A percentile compares a stretch with the other conserved stretches of the same genome.
Evolutionary conservation across 2,797 vertebrate genomes (phyloP).

Genomic region (Hylomyscus alleni): DNA sequence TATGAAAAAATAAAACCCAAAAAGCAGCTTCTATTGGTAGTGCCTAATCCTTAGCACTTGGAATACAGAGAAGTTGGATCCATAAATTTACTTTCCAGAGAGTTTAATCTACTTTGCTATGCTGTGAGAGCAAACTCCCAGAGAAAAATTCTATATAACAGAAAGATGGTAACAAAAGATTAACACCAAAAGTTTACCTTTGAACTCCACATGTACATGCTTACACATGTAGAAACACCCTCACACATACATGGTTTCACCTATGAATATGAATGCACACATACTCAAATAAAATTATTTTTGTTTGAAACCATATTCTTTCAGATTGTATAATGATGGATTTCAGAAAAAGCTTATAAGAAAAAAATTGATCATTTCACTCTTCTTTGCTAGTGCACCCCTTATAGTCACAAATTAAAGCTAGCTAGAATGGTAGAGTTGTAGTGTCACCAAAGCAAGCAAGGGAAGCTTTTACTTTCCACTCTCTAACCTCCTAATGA

Average conservation of each 20-base stretch:
- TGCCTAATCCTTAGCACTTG: not conserved
- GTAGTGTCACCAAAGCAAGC: too few relatives aligned
- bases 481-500: not conserved
- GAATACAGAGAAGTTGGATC: not conserved
- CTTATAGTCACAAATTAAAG: not conserved
- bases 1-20: not conserved
- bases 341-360: not conserved
- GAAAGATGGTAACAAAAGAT: not conserved
- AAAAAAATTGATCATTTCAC: not conserved
- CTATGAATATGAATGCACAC: not conserved
- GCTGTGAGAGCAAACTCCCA: not conserved
- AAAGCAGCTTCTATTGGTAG: not conserved
- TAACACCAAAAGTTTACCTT: not conserved
- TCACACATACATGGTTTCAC: not conserved
- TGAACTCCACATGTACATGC: not conserved
- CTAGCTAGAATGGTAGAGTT: fast-evolving
- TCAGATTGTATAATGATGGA: not conserved
- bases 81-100: not conserved
- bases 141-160: not conserved
- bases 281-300: not conserved
- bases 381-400: too few relatives aligned
- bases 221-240: not conserved
- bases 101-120: too few relatives aligned
- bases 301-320: not conserved
- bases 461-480: not conserved